Conservation (phyloP, 2,797 vertebrate genomes). For the Neosilurus mollespiculum region DNA sequence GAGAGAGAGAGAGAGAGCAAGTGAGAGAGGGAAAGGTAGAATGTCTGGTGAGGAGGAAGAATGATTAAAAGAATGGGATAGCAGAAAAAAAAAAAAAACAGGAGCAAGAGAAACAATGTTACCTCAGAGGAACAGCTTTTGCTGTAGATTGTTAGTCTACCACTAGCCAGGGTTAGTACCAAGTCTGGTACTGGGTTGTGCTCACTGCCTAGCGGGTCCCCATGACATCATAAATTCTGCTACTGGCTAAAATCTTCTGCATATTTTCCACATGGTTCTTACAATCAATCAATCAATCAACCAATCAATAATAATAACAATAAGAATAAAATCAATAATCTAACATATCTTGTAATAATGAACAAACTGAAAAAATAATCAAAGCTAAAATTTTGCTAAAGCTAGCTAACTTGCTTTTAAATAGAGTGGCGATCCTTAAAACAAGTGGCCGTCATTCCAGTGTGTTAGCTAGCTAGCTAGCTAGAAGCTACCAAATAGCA, state of each 20-base stretch:
- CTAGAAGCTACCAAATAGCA: not conserved
- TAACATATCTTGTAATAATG: too few species aligned
- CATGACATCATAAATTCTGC: not conserved
- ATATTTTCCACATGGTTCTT: not conserved
- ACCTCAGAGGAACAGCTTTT: not conserved
- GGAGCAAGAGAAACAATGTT: constrained; percentile 30
- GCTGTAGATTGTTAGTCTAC: not conserved
- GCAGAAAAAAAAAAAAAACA: constrained; percentile 9
- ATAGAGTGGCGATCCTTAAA: not conserved
- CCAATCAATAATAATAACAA: too few species aligned
- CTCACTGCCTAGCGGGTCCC: not conserved
- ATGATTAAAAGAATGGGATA: constrained; percentile 38
- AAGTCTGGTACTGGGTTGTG: not conserved
- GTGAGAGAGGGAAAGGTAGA: constrained; percentile 13
- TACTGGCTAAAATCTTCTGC: not conserved
- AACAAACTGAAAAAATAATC: not conserved
- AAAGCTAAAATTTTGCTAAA: not conserved
- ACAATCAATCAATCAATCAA: not conserved
- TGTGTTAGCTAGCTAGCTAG: constrained; percentile 10
- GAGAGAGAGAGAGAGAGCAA: constrained; percentile 43
- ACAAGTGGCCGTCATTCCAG: not conserved
- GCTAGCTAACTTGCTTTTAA: not conserved
- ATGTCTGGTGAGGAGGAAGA: constrained; percentile 43
- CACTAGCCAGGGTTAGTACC: not conserved
- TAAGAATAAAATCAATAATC: too few species aligned